These are phyloP conservation scores for Gyps fulvus DNA, from an alignment of 2,113 vertebrate genomes.

Conservation along the genomic window DNA sequence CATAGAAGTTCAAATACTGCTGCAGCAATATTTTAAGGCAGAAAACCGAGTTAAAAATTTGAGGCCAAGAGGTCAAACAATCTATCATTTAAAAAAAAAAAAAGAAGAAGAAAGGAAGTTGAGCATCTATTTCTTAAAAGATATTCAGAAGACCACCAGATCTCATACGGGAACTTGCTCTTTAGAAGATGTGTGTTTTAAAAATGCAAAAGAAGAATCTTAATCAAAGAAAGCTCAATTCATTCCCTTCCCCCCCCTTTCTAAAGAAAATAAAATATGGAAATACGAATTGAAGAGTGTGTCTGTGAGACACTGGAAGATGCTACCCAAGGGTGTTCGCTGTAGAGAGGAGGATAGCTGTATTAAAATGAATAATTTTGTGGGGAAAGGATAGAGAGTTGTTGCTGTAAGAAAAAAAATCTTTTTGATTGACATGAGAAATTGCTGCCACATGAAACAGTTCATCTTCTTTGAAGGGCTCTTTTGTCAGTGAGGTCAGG, in stretches of 20 bases:
- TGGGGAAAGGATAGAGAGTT: conserved; percentile 46
- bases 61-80: conserved; percentile 45
- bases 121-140: background rate
- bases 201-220: conserved; percentile 31
- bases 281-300: conserved; percentile 4
- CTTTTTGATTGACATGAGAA: conserved; percentile 70
- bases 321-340: conserved; percentile 53
- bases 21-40: conserved; percentile 7
- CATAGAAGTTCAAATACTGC: conserved; percentile 14
- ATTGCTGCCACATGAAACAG: conserved; percentile 68
- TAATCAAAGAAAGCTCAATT: conserved; percentile 30
- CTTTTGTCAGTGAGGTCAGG: conserved; percentile 68
- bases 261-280: conserved; percentile 58
- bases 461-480: conserved; percentile 68
- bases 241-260: background rate
- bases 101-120: background rate
- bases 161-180: background rate
- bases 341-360: conserved; percentile 18
- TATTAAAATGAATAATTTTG: conserved; percentile 65
- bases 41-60: background rate
- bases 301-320: conserved; percentile 39
- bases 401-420: conserved; percentile 58
- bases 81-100: background rate
- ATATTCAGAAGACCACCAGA: conserved; percentile 10
- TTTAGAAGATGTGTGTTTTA: background rate